A percentile compares a stretch with the other conserved stretches of the same genome.
phyloP scores from a whole-genome alignment of 1,140 invertebrate species.

The Cataglyphis hispanica region DNA sequence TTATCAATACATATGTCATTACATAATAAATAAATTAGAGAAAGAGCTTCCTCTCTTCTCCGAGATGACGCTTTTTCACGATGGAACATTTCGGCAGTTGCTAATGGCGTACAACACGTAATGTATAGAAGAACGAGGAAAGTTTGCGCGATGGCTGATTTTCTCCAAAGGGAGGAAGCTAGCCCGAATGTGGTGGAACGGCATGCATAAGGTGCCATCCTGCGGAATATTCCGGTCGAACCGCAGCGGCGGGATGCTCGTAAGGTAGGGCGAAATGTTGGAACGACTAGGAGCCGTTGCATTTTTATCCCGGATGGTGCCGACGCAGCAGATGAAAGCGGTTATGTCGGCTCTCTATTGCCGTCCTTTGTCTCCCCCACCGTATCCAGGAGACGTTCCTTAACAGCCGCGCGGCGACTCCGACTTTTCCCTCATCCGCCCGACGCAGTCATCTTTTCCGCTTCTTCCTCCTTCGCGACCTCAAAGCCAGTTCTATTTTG shows the following conservation, averaged over 20 bases:
- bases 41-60: background rate
- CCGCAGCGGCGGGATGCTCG: slow-evolving; percentile 63
- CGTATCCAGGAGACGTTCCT: slow-evolving; percentile 49
- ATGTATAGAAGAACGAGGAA: slow-evolving; percentile 54
- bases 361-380: slow-evolving; percentile 77
- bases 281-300: slow-evolving; percentile 76
- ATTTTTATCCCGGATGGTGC: slow-evolving; percentile 76
- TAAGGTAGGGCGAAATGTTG: slow-evolving; percentile 74
- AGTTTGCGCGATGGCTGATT: slow-evolving; percentile 29
- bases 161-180: slow-evolving; percentile 15
- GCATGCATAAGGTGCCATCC: slow-evolving; percentile 65
- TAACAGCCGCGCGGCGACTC: slow-evolving; percentile 65
- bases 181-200: slow-evolving; percentile 42
- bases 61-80: slow-evolving; percentile 3
- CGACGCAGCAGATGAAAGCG: slow-evolving; percentile 80
- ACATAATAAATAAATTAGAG: slow-evolving; percentile 22
- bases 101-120: slow-evolving; percentile 42
- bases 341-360: slow-evolving; percentile 76
- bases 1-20: background rate
- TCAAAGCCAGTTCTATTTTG: slow-evolving; percentile 79
- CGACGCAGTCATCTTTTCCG: slow-evolving; percentile 47
- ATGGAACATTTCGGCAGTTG: background rate
- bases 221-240: slow-evolving; percentile 66
- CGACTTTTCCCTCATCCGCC: background rate
- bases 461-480: slow-evolving; percentile 69